Base-by-base conservation (phyloP, 37 sponge, comb jelly and placozoan genomes). In the Axinella damicornis region DNA sequence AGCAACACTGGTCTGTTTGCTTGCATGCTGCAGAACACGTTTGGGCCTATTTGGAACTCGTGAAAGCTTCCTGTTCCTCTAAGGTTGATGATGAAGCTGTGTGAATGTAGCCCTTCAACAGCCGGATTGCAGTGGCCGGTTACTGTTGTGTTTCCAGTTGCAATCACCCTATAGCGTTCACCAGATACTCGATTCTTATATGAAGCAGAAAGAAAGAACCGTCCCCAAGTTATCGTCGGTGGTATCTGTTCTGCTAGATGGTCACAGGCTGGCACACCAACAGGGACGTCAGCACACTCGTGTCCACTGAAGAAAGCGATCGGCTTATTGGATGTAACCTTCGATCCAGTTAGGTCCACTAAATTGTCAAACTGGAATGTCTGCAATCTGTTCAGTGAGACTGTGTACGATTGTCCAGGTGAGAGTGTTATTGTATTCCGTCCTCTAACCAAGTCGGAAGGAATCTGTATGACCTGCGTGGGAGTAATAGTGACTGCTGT, bases 211-310 rank as follows among this genome's bases (percentile, higher is more conserved):
- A 77, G 36, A 57, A 86, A 86, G 24, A 53, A 35, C 52, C 69
- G 78, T 13, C 87, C 87, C 87, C 87, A 86, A 19, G 73, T 79
- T 17, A 71, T 37, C 52, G 87, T 86, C 6, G 87, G 87, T 39
- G 87, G 87, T 0, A 86, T 38, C 57, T 86, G 87, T 64, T 86
- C 87, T 21, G 72, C 57, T 11, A 86, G 27, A 4, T 86, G 79
- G 57, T 86, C 80, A 77, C 87, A 86, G 22, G n/a, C 61, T 32
- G 21, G 20, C 5, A 78, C 38, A 24, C 33, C 27, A 34, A 39
- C 15, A 0, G 87, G 87, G 22, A 86, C 38, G 32, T 30, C 57
- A 34, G 80, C 87, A 86, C 87, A 86, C 56, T 86, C 80, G 62
- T 86, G 64, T 2, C 57, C 39, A 57, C 77, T 83, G 58, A 77